These are phyloP conservation scores for Noctua janthina DNA, from an alignment of 2,888 invertebrate genomes.

Conservation along the genomic window DNA sequence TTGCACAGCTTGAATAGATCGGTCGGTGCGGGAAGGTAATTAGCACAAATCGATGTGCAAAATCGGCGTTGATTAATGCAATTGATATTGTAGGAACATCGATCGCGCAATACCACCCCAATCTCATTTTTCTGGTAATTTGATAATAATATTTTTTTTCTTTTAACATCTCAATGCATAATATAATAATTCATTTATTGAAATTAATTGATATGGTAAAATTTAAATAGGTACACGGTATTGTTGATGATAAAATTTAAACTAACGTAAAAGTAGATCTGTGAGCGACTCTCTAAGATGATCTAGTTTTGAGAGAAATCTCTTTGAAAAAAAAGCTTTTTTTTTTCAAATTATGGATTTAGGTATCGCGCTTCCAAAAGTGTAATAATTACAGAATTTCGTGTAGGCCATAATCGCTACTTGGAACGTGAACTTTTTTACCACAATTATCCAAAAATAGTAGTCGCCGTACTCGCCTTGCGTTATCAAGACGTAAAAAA, in stretches of 20 bases:
- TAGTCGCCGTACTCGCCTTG: background rate
- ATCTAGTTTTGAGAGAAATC: slow-evolving; percentile 18
- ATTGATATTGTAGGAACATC: slow-evolving; percentile 3
- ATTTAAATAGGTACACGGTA: slow-evolving; percentile 57
- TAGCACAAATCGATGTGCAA: background rate
- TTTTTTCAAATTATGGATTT: slow-evolving; percentile 4
- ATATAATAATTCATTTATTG: slow-evolving; percentile 44
- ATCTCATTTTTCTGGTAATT: slow-evolving; percentile 37
- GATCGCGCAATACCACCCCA: slow-evolving; percentile 20
- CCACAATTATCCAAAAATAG: slow-evolving; percentile 6
- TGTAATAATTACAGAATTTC: slow-evolving; percentile 9
- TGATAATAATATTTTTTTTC: slow-evolving; percentile 23
- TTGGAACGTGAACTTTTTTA: slow-evolving; percentile 1
- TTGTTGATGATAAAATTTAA: slow-evolving; percentile 46
- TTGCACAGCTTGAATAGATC: background rate
- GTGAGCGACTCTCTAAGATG: slow-evolving; percentile 9
- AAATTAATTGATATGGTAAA: slow-evolving; percentile 62
- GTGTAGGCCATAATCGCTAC: slow-evolving; percentile 34
- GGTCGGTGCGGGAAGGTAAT: background rate
- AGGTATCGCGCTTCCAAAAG: slow-evolving; percentile 38
- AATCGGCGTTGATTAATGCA: slow-evolving; percentile 11
- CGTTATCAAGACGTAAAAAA: slow-evolving; percentile 28
- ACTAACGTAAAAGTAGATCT: slow-evolving; percentile 36
- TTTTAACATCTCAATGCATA: slow-evolving; percentile 43
- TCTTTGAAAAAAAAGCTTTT: slow-evolving; percentile 3